A percentile compares a stretch with the other conserved stretches of the same genome.
phyloP scores from a whole-genome alignment of 1,140 invertebrate species.

The Laupala kohalensis region DNA sequence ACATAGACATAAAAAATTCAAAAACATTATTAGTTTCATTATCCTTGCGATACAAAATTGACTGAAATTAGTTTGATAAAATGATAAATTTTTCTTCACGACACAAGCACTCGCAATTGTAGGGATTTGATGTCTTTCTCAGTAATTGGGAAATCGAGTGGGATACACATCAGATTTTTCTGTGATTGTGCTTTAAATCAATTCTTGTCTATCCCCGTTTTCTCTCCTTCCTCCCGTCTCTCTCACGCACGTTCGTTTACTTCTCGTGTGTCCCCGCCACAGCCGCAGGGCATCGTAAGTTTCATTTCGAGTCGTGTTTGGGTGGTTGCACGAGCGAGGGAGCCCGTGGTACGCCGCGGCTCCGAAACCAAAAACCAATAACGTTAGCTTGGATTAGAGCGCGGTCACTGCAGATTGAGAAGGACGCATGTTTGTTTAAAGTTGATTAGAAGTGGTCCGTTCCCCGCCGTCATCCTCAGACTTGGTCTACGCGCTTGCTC shows the following conservation, averaged over 20 bases:
- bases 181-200: background rate
- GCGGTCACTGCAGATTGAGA: background rate
- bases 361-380: constrained; percentile 13
- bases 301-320: constrained; percentile 9
- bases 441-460: background rate
- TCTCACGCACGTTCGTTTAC: background rate
- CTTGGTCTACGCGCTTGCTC: background rate
- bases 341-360: background rate
- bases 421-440: constrained; percentile 6
- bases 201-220: background rate
- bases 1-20: too few species aligned
- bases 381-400: constrained; percentile 13
- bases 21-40: too few species aligned
- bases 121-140: too few species aligned
- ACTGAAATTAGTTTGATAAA: too few species aligned
- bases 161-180: too few species aligned
- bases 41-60: too few species aligned
- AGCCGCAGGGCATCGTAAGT: background rate
- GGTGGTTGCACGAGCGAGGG: background rate
- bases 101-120: too few species aligned
- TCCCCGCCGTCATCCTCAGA: too few species aligned
- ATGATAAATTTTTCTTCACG: too few species aligned
- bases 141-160: too few species aligned
- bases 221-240: background rate
- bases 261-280: background rate